Percentiles rank a stretch among this genome's conserved stretches.
Conservation (phyloP, 35 echinoderm and acorn worm genomes). For the Hemicentrotus pulcherrimus region DNA sequence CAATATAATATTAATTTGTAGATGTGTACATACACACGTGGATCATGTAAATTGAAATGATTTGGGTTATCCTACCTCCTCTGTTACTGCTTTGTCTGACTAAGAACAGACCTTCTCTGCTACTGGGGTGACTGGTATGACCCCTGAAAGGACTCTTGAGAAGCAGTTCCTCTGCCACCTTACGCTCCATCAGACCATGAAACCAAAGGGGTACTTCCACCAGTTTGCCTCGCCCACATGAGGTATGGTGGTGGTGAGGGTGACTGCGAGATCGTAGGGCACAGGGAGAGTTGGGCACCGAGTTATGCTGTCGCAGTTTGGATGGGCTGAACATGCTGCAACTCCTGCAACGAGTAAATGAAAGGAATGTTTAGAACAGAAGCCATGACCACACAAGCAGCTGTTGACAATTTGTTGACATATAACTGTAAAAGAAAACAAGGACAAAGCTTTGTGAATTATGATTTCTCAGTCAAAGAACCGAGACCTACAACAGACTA, state of each 20-base stretch:
- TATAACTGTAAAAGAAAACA: no score
- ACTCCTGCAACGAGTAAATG: slow-evolving; percentile 33
- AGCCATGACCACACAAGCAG: not conserved
- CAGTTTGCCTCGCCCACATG: slow-evolving; percentile 45
- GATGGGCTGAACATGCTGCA: slow-evolving; percentile 47
- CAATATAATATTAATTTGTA: no score
- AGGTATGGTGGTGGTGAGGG: slow-evolving; percentile 1
- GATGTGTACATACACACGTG: no score
- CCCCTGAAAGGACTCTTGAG: slow-evolving; percentile 67
- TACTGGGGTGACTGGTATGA: slow-evolving; percentile 16
- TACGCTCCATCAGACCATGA: slow-evolving; percentile 82
- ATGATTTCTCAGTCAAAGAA: no score
- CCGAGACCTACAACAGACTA: no score
- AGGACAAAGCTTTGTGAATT: no score
- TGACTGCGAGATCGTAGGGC: not conserved
- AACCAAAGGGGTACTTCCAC: slow-evolving; percentile 84
- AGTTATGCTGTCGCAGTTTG: slow-evolving; percentile 35
- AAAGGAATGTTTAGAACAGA: not conserved
- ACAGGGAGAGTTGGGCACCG: slow-evolving; percentile 41
- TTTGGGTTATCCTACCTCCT: slow-evolving; percentile 65
- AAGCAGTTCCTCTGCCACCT: slow-evolving; percentile 87
- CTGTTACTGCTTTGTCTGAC: slow-evolving; percentile 94
- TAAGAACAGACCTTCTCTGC: slow-evolving; percentile 79
- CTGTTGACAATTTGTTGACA: no score
- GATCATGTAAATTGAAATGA: no score